Percentiles rank a stretch among this genome's conserved stretches.
These are phyloP conservation scores for Drosophila lacertosa DNA, from an alignment of 1,140 invertebrate genomes.

Conservation along the genomic window DNA sequence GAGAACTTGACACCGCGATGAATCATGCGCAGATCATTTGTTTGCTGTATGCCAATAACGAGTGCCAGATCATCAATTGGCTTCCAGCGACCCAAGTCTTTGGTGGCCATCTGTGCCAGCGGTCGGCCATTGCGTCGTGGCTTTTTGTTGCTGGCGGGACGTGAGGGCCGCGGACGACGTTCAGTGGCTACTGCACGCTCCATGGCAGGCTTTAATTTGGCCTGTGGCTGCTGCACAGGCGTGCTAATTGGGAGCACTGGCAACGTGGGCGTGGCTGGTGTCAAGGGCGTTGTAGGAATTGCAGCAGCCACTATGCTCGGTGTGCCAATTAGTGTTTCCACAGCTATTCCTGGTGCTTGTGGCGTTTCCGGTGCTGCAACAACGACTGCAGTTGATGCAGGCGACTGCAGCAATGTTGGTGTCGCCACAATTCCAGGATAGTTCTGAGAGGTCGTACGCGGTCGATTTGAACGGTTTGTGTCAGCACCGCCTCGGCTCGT, in stretches of 20 bases:
- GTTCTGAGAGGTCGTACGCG: conserved; percentile 86
- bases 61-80: conserved; percentile 97
- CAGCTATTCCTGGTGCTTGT: conserved; percentile 61
- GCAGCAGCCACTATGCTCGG: conserved; percentile 31
- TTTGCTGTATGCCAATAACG: conserved; percentile 96
- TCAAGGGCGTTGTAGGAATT: conserved; percentile 34
- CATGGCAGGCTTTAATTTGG: conserved; percentile 44
- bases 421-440: conserved; percentile 84
- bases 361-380: conserved; percentile 68
- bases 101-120: conserved; percentile 88
- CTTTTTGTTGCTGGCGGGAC: conserved; percentile 81
- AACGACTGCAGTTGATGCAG: conserved; percentile 54
- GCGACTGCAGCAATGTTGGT: conserved; percentile 57
- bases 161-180: conserved; percentile 55
- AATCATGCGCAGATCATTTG: conserved; percentile 93
- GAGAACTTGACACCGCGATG: conserved; percentile 98
- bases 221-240: conserved; percentile 24
- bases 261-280: conserved; percentile 28
- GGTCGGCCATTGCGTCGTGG: conserved; percentile 86
- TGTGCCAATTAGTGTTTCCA: conserved; percentile 53
- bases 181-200: conserved; percentile 46
- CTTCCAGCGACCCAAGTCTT: conserved; percentile 98
- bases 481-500: conserved; percentile 86
- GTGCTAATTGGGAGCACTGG: conserved; percentile 14
- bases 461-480: conserved; percentile 84